These are phyloP conservation scores for Dryomyza anilis DNA, from an alignment of 2,888 invertebrate species.

Conservation along the genomic window DNA sequence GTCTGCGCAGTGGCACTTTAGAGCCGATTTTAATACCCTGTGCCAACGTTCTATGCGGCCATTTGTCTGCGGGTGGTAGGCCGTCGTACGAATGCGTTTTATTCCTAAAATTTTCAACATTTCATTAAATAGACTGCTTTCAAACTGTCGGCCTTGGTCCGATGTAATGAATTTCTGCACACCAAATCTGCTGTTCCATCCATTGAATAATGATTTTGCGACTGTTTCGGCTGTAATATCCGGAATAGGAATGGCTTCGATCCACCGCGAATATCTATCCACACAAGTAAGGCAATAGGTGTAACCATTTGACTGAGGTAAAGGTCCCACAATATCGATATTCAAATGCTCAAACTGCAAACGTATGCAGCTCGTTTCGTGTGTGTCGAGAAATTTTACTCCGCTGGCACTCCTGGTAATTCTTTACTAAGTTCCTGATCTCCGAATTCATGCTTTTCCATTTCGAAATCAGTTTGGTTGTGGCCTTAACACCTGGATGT, in stretches of 20 bases:
- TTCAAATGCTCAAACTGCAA: conserved; percentile 19
- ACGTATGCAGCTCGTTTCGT: not conserved
- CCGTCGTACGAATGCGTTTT: no score
- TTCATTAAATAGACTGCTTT: no score
- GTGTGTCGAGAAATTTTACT: no score
- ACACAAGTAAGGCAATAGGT: no score
- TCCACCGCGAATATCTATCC: no score
- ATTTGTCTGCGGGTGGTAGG: not conserved
- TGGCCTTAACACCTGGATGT: conserved; percentile 12
- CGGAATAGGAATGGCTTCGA: no score
- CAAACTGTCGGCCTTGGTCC: not conserved
- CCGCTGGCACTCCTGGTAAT: conserved; percentile 19
- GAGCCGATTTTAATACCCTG: not conserved
- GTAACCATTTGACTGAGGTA: no score
- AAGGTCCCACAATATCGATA: not conserved
- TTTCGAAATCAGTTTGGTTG: not conserved
- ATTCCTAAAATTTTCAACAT: not conserved
- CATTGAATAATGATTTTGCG: not conserved
- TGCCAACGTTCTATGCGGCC: not conserved
- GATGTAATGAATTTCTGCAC: not conserved
- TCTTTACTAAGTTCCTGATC: conserved; percentile 3
- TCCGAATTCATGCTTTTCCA: conserved; percentile 16
- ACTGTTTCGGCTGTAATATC: not conserved
- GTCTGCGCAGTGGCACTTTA: not conserved
- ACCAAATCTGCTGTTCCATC: no score